Base-by-base conservation (phyloP, 2,888 invertebrate genomes). In the Eudasyphora cyanicolor region DNA sequence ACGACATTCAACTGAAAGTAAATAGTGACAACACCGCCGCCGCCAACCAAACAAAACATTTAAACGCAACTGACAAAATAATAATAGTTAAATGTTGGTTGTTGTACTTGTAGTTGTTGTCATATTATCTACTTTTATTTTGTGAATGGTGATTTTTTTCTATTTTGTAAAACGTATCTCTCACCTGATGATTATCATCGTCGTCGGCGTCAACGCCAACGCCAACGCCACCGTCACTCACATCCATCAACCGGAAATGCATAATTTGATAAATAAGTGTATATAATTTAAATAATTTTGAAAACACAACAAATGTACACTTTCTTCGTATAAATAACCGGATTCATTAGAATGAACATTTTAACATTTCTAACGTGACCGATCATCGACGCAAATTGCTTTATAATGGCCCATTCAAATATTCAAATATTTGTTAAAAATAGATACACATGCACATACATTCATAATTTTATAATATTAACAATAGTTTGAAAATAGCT, bases 181-280 rank as follows among this genome's bases (percentile, higher is more conserved):
- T 69, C 60, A 76, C 49, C 24, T 35, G 57, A 35, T 82, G 76
- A 67, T 79, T 60, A 62, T 62, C 75, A 75, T 54, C 29, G n/a
- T 79, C 45, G 64, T 64, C 42, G 19, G 74, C 49, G 19, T 42
- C 29, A 42, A 42, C 24, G 17, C 54, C 54, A 32, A 32, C 71
- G 32, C 60, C 49, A 42, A 14, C 75, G 49, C 38, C 60, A 35
- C 62, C 76, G 27, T 19, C 73, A 45, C 12, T 1, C 7, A 19
- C 67, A 35, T 6, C 21, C 76, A 67, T 38, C 76, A 60, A 76
- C 84, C 78, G 84, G 84, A 84, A 84, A 62, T 84, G 78, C 51
- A 79, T 84, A 84, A 84, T 84, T 81, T 75, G 78, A 84, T 79
- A 81, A 79, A 81, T 78, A 73, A 81, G 78, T 81, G 78, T 76